These are phyloP conservation scores for Seladonia tumulorum DNA, from an alignment of 2,888 invertebrate species.

Conservation along the genomic window DNA sequence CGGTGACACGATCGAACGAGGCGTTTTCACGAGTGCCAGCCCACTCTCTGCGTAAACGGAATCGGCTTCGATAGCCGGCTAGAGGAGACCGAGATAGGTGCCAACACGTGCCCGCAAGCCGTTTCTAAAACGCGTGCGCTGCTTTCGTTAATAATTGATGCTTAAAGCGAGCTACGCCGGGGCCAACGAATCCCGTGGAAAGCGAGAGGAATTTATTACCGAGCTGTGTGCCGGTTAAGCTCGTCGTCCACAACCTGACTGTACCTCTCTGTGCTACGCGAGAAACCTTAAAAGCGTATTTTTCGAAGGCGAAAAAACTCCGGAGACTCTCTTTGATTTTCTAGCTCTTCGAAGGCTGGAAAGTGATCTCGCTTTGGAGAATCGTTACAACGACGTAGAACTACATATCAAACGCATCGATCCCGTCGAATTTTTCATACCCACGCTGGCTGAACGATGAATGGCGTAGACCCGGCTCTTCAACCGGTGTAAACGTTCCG, in stretches of 20 bases:
- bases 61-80: conserved; percentile 36
- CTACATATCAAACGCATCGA: conserved; percentile 28
- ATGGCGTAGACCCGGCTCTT: conserved; percentile 30
- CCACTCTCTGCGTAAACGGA: too few relatives aligned
- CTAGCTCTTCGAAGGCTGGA: neutral
- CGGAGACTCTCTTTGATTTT: neutral
- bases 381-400: neutral
- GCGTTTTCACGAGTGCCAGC: neutral
- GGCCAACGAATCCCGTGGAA: conserved; percentile 9
- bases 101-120: conserved; percentile 50
- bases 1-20: conserved; percentile 18
- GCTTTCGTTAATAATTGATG: conserved; percentile 56
- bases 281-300: neutral
- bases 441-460: neutral
- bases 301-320: neutral
- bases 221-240: neutral
- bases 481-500: conserved; percentile 45
- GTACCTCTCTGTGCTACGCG: neutral
- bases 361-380: conserved; percentile 16
- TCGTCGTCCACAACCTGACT: neutral
- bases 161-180: conserved; percentile 12
- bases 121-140: conserved; percentile 49
- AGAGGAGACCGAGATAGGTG: conserved; percentile 27
- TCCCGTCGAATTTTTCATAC: conserved; percentile 21
- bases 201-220: conserved; percentile 29